phyloP scores from a whole-genome alignment of 2,888 invertebrate species.

The Hyalella azteca region DNA sequence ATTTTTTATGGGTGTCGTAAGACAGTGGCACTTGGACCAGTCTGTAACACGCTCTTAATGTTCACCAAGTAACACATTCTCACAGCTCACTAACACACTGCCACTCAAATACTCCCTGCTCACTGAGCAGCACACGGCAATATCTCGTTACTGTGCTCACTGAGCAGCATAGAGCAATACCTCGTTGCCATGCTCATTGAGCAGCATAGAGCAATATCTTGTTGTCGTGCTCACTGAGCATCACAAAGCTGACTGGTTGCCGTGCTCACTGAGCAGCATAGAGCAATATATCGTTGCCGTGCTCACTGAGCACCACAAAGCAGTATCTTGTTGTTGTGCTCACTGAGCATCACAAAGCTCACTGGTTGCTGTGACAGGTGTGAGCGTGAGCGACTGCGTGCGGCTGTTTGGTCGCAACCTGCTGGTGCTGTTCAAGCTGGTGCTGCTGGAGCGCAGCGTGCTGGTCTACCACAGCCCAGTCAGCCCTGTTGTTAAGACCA shows the following conservation, averaged over 20 bases:
- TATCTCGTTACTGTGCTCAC: neutral
- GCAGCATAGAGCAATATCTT: neutral
- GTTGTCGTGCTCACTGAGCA: neutral
- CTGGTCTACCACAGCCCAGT: slow-evolving; percentile 94
- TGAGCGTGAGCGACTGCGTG: slow-evolving; percentile 57
- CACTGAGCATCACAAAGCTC: neutral
- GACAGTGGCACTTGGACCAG: too few species aligned
- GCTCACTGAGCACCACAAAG: too few species aligned
- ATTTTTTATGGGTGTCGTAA: too few species aligned
- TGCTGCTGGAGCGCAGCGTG: slow-evolving; percentile 86
- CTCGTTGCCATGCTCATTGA: neutral
- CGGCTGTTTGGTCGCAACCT: slow-evolving; percentile 85
- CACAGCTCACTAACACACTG: too few species aligned
- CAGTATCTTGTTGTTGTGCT: neutral
- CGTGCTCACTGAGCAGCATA: neutral
- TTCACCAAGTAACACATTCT: too few species aligned
- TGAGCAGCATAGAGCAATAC: neutral
- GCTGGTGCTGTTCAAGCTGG: slow-evolving; percentile 86
- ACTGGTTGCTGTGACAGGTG: slow-evolving; percentile 38
- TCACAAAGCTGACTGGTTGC: neutral
- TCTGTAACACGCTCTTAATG: too few species aligned
- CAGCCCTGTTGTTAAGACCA: slow-evolving; percentile 65
- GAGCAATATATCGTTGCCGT: neutral
- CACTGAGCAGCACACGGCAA: neutral
- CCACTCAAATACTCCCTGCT: too few species aligned